Base-by-base conservation (phyloP, 2,113 vertebrate genomes). In the Vanacampus margaritifer region DNA sequence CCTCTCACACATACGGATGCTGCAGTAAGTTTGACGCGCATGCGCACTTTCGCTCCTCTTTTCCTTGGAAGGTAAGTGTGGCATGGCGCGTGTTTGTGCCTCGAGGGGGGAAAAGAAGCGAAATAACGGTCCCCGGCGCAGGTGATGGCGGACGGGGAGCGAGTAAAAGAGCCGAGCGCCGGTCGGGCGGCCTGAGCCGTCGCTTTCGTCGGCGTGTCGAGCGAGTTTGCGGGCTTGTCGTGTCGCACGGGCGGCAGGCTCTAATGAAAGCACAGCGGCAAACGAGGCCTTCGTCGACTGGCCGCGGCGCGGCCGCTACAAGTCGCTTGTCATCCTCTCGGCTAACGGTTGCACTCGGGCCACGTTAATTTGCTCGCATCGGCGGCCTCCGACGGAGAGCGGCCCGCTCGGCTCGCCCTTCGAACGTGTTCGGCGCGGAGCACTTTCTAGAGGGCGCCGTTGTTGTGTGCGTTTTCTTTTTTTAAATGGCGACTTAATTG, bases 31-130 rank as follows among this genome's bases (percentile, higher is more conserved):
- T 88, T 81, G 80, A 69, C 80, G 90, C 93, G 90, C 92, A 11
- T 92, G 93, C 92, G 92, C 90, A 87, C 39, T 87, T 21, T 81
- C 82, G 86, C 80, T 89, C 89, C 90, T 92, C 91, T 92, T 92
- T 92, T 90, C 90, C 90, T 92, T 87, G 90, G 90, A 92, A 91
- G 91, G 93, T 93, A 91, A 92, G 92, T 89, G 87, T 81, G 84
- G 91, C 90, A 89, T 89, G 92, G 89, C 91, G 89, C 88, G 89
- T 86, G 91, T 89, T 87, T 88, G 85, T 88, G 80, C 85, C 89
- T 77, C 72, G 61, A 74, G 74, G 66, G 43, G 46, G 78, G 59
- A 80, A 84, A 82, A 65, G 72, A 48, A 39, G 21, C 28, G 50
- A n/a, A 76, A 67, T 69, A 58, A 10, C 51, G 41, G 48, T 0